These are phyloP conservation scores for Lophochroa leadbeateri DNA, from an alignment of 2,113 vertebrate genomes.

Conservation along the genomic window DNA sequence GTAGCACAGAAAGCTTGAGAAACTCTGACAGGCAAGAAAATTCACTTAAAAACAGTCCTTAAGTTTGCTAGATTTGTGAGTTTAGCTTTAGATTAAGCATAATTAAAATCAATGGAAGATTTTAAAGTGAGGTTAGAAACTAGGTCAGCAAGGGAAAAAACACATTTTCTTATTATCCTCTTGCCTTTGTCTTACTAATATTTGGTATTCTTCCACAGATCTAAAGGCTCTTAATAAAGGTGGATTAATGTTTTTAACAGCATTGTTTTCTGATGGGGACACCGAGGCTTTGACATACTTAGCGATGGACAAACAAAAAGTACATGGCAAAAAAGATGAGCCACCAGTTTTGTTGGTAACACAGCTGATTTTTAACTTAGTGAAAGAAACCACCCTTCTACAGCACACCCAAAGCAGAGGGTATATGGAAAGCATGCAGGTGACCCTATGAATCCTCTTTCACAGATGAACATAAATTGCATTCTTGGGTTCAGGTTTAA, in stretches of 20 bases:
- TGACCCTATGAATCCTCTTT: background rate
- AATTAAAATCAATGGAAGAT: slow-evolving; percentile 38
- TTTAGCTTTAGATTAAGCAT: slow-evolving; percentile 53
- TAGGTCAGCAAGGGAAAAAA: slow-evolving; percentile 43
- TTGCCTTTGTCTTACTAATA: slow-evolving; percentile 38
- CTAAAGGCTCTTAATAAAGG: slow-evolving; percentile 30
- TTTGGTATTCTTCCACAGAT: background rate
- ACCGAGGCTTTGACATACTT: background rate
- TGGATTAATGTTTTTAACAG: slow-evolving; percentile 41
- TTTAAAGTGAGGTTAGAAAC: slow-evolving; percentile 56
- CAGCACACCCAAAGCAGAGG: background rate
- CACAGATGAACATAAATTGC: background rate
- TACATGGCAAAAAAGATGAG: background rate
- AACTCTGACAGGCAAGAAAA: slow-evolving; percentile 20
- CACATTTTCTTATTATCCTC: slow-evolving; percentile 36
- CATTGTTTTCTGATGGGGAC: slow-evolving; percentile 11
- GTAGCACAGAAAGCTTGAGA: background rate
- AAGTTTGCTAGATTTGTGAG: slow-evolving; percentile 50
- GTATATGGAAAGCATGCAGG: background rate
- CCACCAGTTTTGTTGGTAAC: background rate
- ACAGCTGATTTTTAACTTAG: background rate
- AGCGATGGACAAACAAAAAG: background rate
- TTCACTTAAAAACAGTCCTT: slow-evolving; percentile 45
- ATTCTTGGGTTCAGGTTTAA: background rate
- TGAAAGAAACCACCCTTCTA: background rate